Evolutionary conservation across 1,140 invertebrate genomes (phyloP), one percentile per base, ranked within the genome.

Genomic region (Atta texana): DNA sequence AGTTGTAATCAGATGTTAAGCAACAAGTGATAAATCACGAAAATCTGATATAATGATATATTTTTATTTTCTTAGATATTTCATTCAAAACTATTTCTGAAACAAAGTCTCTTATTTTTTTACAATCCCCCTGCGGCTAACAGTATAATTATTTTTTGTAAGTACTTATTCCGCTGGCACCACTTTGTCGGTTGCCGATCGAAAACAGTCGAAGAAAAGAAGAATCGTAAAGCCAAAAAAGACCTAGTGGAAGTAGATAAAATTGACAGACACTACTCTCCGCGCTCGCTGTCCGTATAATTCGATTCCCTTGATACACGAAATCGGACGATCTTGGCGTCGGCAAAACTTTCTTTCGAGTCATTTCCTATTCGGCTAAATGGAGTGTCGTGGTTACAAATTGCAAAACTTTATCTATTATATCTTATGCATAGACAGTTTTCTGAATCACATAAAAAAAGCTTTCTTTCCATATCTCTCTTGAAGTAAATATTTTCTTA

Each of bases 201-300:
- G 12, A 5, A 31, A 3, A 31, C 31, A 4, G 3, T 31, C 31
- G 31, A n/a, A 59, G 69, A 34, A 51, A 34, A 72, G 53, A 21
- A 28, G 18, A 14, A n/a, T 84, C 80, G 44, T 74, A 75, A 84
- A 84, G 44, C n/a, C n/a, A 44, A 12, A 34, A 39, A 61, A 57
- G 24, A 44, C 16, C 28, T 18, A 18, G 12, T 51, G 14, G 34
- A 74, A 74, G 14, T 72, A 16, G 34, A 84, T 84, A 75, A 84
- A 84, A 84, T 84, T 84, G 69, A 57, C 80, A 61, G 80, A 8
- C 55, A 39, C 39, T 75, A 61, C 55, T 74, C 63, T 31, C 24
- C 39, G 21, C 66, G 21, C n/a, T 28, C 14, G 3, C 34, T 51
- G 8, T 59, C 18, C n/a, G 44, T 75, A 75, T 34, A 66, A 66